Evolutionary conservation across 2,797 vertebrate species (phyloP).

Genomic region (Pelobates cultripes): DNA sequence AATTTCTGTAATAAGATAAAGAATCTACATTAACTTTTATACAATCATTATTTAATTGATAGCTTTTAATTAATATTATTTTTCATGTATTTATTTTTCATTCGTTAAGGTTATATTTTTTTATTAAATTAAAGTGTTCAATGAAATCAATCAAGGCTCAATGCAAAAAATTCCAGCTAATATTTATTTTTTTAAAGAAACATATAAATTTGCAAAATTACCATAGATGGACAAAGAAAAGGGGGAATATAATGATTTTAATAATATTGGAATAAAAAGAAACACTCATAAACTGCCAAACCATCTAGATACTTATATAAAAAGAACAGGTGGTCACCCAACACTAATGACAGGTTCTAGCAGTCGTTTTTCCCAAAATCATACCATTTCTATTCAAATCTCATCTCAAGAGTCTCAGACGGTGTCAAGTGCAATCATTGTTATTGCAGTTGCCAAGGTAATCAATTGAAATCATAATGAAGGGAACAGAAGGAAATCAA

Average conservation of each 20-base stretch:
- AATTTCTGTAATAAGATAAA: too few relatives aligned
- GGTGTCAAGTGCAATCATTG: slow-evolving; percentile 82
- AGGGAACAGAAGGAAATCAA: slow-evolving; percentile 85
- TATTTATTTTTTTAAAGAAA: neutral
- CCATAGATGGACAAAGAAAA: neutral
- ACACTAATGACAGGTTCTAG: slow-evolving; percentile 77
- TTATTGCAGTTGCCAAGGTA: slow-evolving; percentile 82
- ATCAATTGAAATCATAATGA: slow-evolving; percentile 86
- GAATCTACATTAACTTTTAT: too few relatives aligned
- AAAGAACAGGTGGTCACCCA: slow-evolving; percentile 72
- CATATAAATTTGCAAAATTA: neutral
- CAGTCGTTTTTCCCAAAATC: slow-evolving; percentile 76
- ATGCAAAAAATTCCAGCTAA: neutral
- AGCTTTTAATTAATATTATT: too few relatives aligned
- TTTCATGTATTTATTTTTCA: too few relatives aligned
- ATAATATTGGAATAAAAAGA: slow-evolving; percentile 4
- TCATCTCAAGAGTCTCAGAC: slow-evolving; percentile 76
- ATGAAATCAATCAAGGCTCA: neutral
- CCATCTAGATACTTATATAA: slow-evolving; percentile 34
- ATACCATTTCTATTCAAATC: slow-evolving; percentile 83
- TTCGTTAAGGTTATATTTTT: too few relatives aligned
- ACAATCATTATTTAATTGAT: too few relatives aligned
- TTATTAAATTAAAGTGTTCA: too few relatives aligned
- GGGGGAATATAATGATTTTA: neutral
- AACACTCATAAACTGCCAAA: slow-evolving; percentile 13